Base-by-base conservation (phyloP, 53 echinoderm and acorn worm species). In the Pentamera pediparva region DNA sequence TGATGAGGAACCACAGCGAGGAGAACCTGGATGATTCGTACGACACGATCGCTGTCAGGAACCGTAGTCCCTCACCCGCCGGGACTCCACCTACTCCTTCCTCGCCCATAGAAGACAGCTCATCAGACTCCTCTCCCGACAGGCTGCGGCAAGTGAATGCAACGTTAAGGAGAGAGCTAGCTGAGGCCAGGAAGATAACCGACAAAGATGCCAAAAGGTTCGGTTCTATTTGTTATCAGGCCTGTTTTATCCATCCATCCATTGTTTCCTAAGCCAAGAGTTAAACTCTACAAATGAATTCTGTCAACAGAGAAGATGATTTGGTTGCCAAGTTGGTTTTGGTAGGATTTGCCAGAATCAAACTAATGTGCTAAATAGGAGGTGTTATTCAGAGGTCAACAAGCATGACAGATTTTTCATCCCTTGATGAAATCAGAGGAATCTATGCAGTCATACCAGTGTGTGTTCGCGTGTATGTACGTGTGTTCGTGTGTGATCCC, bases 151-250 rank as follows among this genome's bases (percentile, higher is more conserved):
- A 87, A 18, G 85, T 76, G 39, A 94, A 94, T 59, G 65, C 59
- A n/a, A 71, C 76, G 20, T 82, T 94, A 56, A 78, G 84, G 35
- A 78, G 75, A 62, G 94, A 94, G 39, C 72, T 94, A 37, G 59
- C 76, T 13, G 87, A 90, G 57, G 81, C 76, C 27, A 87, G 86
- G 76, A 89, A 81, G 54, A 67, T 78, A 2, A 81, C 76, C n/a
- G 93, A 93, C 49, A 90, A 90, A 69, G 94, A 94, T 79, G 82
- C 79, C 45, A 94, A 87, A 79, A 94, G 90, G 94, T 94, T 87
- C 89, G 89, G 48, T n/a, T n/a, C n/a, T n/a, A n/a, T n/a, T n/a
- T n/a, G n/a, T n/a, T n/a, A n/a, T n/a, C n/a, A n/a, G 35, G 15
- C 34, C 29, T 30, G 19, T 60, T 32, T n/a, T 33, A 24, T 21